Conservation (phyloP, 2,113 vertebrate genomes). For the Pogona vitticeps region DNA sequence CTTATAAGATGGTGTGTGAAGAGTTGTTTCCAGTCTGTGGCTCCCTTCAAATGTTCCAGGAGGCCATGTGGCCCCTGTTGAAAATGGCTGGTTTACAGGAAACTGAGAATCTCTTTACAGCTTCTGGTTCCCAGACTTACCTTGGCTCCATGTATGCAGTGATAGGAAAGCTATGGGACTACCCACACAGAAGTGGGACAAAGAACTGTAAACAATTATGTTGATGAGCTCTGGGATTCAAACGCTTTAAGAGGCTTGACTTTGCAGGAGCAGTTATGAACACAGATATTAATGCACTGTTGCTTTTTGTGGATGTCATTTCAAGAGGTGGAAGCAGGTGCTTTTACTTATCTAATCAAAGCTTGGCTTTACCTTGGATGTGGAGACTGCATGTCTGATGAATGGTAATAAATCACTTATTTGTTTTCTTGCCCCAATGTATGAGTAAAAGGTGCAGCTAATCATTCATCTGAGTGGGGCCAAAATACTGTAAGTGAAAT, state of each 20-base stretch:
- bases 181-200: neutral
- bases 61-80: too few relatives aligned
- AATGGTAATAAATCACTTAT: slow-evolving; percentile 21
- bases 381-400: slow-evolving; percentile 40
- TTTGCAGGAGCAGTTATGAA: neutral
- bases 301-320: neutral
- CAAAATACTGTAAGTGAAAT: neutral
- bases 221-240: neutral
- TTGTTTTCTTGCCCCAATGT: slow-evolving; percentile 7
- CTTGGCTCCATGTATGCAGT: too few relatives aligned
- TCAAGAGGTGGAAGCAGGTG: slow-evolving; percentile 2
- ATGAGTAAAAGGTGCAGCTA: slow-evolving; percentile 19
- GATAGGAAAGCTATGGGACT: neutral
- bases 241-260: neutral
- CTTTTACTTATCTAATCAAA: slow-evolving; percentile 40
- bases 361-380: slow-evolving; percentile 18
- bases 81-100: too few relatives aligned
- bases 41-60: too few relatives aligned
- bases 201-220: neutral
- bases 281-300: neutral
- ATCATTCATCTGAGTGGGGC: slow-evolving; percentile 34
- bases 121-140: too few relatives aligned
- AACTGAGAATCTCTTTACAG: too few relatives aligned
- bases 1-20: too few relatives aligned
- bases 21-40: too few relatives aligned